Percentiles rank a stretch among this genome's conserved stretches.
phyloP scores from a whole-genome alignment of 1,140 invertebrate genomes.

The Pteromalus puparum region DNA sequence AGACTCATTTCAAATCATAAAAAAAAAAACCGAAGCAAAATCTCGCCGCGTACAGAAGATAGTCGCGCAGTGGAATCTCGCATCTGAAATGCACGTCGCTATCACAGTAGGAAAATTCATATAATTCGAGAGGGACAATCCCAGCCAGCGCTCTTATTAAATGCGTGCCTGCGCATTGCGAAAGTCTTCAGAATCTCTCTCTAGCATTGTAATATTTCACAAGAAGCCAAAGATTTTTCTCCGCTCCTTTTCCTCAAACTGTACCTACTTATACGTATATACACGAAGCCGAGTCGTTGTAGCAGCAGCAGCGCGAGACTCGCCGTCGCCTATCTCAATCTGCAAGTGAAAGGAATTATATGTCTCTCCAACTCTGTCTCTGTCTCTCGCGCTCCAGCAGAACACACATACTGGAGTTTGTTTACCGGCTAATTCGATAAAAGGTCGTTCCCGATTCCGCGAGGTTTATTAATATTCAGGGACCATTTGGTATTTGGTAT shows the following conservation, averaged over 20 bases:
- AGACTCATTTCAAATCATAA: neutral
- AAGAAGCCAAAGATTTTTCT: slow-evolving; percentile 15
- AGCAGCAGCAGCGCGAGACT: neutral
- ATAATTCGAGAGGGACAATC: neutral
- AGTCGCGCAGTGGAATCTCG: neutral
- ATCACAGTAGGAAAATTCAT: neutral
- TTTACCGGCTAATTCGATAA: slow-evolving; percentile 29
- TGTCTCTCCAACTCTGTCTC: neutral
- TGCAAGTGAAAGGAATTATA: slow-evolving; percentile 35
- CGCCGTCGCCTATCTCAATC: slow-evolving; percentile 19
- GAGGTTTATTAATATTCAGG: slow-evolving; percentile 36
- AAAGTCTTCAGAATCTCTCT: neutral
- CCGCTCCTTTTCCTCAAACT: slow-evolving; percentile 7
- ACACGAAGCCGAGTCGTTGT: neutral
- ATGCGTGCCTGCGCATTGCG: neutral
- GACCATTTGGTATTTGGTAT: neutral
- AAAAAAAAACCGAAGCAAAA: neutral
- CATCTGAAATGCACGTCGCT: no score
- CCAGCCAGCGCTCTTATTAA: neutral
- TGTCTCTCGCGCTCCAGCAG: neutral
- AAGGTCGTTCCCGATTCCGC: neutral
- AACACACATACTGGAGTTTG: neutral
- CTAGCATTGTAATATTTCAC: slow-evolving; percentile 22
- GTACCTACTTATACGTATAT: neutral
- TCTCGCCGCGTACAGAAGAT: neutral